Base-by-base conservation (phyloP, 2,888 invertebrate genomes). In the Polietes domitor region DNA sequence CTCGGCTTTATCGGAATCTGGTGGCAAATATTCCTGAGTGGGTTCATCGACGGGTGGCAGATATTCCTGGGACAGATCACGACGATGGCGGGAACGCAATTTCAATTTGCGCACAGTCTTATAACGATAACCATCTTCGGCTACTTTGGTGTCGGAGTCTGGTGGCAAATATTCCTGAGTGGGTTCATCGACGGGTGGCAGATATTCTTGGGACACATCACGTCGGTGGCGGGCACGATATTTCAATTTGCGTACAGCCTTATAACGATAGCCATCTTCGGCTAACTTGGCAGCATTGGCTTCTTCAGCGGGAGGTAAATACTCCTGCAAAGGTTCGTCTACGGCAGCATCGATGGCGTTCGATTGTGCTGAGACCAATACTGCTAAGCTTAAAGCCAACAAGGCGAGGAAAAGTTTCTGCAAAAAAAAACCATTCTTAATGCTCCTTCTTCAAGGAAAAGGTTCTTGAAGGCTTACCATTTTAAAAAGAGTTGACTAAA, bases 51-150 rank as follows among this genome's bases (percentile, higher is more conserved):
- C 77, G 0, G 90, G 91, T 70, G 91, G 90, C 84, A 91, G 79
- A 78, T 91, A 91, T 58, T 91, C 92, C 72, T 88, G 87, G 65
- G 88, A 88, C n/a, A 91, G 88, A 86, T 91, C 90, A 55, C 50
- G 88, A 85, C 89, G 89, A 75, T 89, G 89, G 80, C 90, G 89
- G 41, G 47, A 86, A 80, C 90, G 89, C 86, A 88, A 88, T 85
- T 89, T 90, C 3, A 90, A 82, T 77, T 88, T 89, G 84, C 91
- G 90, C 37, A 90, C 87, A 21, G 91, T 91, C 85, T 89, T 90
- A 85, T 91, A 90, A n/a, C 88, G 90, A 74, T 90, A 90, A 28
- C 90, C 90, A 80, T 90, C 89, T 74, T 89, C 90, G 24, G 89
- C 89, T 17, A 90, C 70, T 68, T 61, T 61, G 26, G 61, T 28